Base-by-base conservation (phyloP, 2,888 invertebrate species). In the Emesis castigata region DNA sequence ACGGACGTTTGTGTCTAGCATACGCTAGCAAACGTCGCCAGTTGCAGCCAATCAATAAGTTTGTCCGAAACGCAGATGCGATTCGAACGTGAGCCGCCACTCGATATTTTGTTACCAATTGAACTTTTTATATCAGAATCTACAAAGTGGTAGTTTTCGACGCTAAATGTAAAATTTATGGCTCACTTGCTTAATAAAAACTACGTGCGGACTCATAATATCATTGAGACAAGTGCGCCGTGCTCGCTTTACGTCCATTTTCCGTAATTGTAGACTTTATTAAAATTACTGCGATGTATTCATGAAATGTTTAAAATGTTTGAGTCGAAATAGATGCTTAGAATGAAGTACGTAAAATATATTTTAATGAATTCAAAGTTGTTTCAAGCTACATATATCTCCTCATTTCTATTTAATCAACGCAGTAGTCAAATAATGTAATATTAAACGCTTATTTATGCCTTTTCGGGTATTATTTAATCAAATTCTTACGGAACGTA, bases 101-200 rank as follows among this genome's bases (percentile, higher is more conserved):
- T 76, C 89, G 87, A 90, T 90, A 92, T 90, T 91, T 90, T 91
- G 91, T 90, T 89, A 88, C 89, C 90, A 92, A 92, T 91, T 90
- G 91, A 91, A 92, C 92, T 93, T 93, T 93, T 94, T 93, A 93
- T 93, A 91, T 90, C 90, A 89, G 89, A 87, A 89, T 48, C 89
- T 89, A 91, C 92, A 91, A 91, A 91, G 91, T 92, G 90, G 90
- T 88, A 90, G 90, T 91, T 93, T 92, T 90, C 90, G 89, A 89
- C 88, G 90, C 86, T 92, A 90, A 91, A 92, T 91, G 90, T 91
- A 88, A 89, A 93, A 93, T 93, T 93, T 93, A 93, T 92, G 86
- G 90, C 88, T 90, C 90, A 88, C 90, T 90, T 89, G 90, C 91
- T 92, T 92, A 91, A 91, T 91, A 92, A 92, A 92, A 93, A 91